phyloP scores from a whole-genome alignment of 2,113 vertebrate species.

The Amphiprion percula region DNA sequence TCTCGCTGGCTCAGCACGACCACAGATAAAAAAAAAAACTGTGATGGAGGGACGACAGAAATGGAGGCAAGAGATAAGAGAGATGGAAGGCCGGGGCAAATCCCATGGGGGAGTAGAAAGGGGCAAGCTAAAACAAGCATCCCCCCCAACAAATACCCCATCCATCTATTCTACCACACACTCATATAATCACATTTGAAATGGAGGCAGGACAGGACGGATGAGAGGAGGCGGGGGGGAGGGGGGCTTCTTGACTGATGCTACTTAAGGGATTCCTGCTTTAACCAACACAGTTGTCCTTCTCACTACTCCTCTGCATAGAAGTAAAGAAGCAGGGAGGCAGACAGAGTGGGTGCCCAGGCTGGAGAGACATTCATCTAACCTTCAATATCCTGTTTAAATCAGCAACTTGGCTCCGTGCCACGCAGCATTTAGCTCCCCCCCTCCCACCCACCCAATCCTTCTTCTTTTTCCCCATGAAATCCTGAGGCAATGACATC shows the following conservation, averaged over 20 bases:
- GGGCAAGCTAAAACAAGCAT: slow-evolving; percentile 54
- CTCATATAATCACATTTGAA: slow-evolving; percentile 57
- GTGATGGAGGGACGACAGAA: slow-evolving; percentile 44
- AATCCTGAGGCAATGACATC: slow-evolving; percentile 53
- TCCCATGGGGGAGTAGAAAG: slow-evolving; percentile 9
- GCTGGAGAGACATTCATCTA: slow-evolving; percentile 35
- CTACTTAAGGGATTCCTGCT: slow-evolving; percentile 61
- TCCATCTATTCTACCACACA: slow-evolving; percentile 42
- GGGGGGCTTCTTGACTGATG: slow-evolving; percentile 15
- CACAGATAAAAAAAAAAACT: slow-evolving; percentile 20
- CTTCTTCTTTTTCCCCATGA: background rate
- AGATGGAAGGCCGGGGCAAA: slow-evolving; percentile 41
- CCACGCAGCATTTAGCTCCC: slow-evolving; percentile 40
- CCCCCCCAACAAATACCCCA: slow-evolving; percentile 38
- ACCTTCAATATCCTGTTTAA: slow-evolving; percentile 68
- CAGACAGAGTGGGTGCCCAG: slow-evolving; percentile 13
- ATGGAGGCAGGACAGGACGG: slow-evolving; percentile 45
- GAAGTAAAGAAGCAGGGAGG: background rate
- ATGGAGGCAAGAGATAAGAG: slow-evolving; percentile 30
- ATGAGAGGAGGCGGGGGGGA: background rate
- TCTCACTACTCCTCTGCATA: slow-evolving; percentile 4
- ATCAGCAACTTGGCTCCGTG: slow-evolving; percentile 49
- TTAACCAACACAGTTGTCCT: slow-evolving; percentile 53
- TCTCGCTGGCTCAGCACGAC: slow-evolving; percentile 69
- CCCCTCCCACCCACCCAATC: background rate